phyloP scores from a whole-genome alignment of 2,888 invertebrate genomes.

The Fragum fragum region DNA sequence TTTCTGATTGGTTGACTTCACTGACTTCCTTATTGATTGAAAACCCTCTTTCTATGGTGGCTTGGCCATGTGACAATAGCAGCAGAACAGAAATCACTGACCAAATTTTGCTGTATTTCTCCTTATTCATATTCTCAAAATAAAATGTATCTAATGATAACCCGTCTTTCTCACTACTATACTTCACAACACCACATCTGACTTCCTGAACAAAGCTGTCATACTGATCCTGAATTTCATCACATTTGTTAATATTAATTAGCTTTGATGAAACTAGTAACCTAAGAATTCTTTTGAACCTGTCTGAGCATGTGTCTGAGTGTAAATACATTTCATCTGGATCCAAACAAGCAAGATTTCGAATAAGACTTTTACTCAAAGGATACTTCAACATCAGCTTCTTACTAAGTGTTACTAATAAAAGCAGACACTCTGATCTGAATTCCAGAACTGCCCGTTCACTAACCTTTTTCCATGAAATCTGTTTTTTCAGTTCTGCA shows the following conservation, averaged over 20 bases:
- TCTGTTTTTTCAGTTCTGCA: conserved; percentile 1
- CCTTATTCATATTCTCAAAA: background rate
- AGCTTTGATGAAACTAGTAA: background rate
- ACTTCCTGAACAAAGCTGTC: conserved; percentile 1
- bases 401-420: background rate
- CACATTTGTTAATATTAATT: background rate
- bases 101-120: background rate
- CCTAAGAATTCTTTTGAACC: conserved; percentile 1
- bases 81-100: no score
- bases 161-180: background rate
- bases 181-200: conserved; percentile 1
- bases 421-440: background rate
- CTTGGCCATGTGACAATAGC: no score
- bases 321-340: no score
- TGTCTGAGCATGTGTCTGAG: conserved; percentile 1
- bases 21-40: no score
- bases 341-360: no score
- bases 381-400: background rate
- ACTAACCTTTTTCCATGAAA: background rate
- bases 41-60: no score
- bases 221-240: conserved; percentile 1
- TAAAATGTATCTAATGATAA: background rate
- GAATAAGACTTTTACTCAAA: no score
- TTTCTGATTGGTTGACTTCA: background rate
- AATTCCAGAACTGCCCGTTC: background rate